These are phyloP conservation scores for Paralichthys olivaceus DNA, from an alignment of 2,113 vertebrate genomes.

Conservation along the genomic window DNA sequence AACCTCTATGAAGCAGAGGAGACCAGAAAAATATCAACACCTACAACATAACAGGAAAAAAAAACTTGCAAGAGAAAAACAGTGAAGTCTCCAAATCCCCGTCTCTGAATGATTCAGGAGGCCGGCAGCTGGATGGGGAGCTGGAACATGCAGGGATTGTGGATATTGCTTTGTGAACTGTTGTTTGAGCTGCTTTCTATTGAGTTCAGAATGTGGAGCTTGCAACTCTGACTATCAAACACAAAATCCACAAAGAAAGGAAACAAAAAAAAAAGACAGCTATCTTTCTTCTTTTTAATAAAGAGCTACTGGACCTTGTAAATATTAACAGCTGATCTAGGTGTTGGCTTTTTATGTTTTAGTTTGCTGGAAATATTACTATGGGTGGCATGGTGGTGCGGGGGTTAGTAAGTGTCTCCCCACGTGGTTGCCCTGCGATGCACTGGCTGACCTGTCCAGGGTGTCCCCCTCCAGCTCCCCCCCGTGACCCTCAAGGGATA, in stretches of 20 bases:
- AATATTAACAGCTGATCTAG: not conserved
- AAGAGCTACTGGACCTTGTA: not conserved
- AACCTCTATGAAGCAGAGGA: not conserved
- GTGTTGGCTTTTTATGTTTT: no score
- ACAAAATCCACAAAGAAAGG: not conserved
- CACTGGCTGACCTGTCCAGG: no score
- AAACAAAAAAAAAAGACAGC: no score
- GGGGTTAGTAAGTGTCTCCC: no score
- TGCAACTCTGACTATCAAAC: constrained; percentile 15
- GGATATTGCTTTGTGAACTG: constrained; percentile 17
- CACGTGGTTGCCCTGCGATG: no score
- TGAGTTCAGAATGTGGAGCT: not conserved
- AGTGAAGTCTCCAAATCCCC: constrained; percentile 18
- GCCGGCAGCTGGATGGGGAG: constrained; percentile 18
- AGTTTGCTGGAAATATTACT: no score
- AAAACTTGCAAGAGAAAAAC: not conserved
- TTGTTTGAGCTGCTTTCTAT: constrained; percentile 23
- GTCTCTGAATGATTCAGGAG: constrained; percentile 56
- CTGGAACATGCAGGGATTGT: constrained; percentile 14
- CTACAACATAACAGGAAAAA: not conserved
- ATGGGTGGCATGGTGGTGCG: no score
- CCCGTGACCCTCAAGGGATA: no score
- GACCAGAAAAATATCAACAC: not conserved
- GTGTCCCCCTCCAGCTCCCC: no score
- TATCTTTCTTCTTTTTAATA: not conserved